A percentile compares a stretch with the other conserved stretches of the same genome.
Evolutionary conservation across 2,888 invertebrate species (phyloP).

Genomic region (Chymomyza fuscimana): DNA sequence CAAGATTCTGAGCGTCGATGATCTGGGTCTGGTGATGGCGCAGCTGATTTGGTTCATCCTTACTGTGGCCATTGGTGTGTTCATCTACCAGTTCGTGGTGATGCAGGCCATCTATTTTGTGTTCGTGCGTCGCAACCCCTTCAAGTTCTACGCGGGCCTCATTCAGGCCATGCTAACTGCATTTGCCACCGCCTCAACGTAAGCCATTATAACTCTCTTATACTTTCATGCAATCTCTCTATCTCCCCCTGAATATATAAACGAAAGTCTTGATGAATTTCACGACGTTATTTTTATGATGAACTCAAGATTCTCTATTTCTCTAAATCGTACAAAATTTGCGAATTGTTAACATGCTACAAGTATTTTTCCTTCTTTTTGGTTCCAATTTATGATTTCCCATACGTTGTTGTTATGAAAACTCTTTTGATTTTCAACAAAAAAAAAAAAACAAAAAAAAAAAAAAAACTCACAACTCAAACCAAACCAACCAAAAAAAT

Average conservation of each 20-base stretch:
- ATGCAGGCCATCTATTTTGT: constrained; percentile 92
- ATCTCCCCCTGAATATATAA: constrained; percentile 53
- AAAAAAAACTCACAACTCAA: constrained; percentile 16
- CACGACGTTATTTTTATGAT: constrained; percentile 27
- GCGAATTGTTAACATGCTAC: constrained; percentile 60
- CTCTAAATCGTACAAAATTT: constrained; percentile 25
- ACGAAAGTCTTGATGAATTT: constrained; percentile 2
- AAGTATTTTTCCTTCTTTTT: constrained; percentile 75
- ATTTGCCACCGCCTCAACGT: constrained; percentile 95
- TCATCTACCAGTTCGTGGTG: constrained; percentile 90
- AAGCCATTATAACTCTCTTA: constrained; percentile 78
- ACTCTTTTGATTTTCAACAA: constrained; percentile 48
- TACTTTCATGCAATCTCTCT: constrained; percentile 27
- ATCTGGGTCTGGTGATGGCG: constrained; percentile 83
- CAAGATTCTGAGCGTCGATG: constrained; percentile 78
- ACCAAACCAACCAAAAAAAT: constrained; percentile 12
- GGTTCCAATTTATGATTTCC: constrained; percentile 61
- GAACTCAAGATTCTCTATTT: constrained; percentile 20
- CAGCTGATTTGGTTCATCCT: constrained; percentile 88
- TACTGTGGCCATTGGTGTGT: constrained; percentile 89
- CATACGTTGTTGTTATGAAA: constrained; percentile 45
- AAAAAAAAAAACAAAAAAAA: constrained; percentile 30
- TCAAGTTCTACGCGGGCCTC: constrained; percentile 90
- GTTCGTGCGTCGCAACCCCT: constrained; percentile 90
- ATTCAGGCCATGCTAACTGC: constrained; percentile 92